Base-by-base conservation (phyloP, 2,888 invertebrate species). In the Asteroscopus sphinx region DNA sequence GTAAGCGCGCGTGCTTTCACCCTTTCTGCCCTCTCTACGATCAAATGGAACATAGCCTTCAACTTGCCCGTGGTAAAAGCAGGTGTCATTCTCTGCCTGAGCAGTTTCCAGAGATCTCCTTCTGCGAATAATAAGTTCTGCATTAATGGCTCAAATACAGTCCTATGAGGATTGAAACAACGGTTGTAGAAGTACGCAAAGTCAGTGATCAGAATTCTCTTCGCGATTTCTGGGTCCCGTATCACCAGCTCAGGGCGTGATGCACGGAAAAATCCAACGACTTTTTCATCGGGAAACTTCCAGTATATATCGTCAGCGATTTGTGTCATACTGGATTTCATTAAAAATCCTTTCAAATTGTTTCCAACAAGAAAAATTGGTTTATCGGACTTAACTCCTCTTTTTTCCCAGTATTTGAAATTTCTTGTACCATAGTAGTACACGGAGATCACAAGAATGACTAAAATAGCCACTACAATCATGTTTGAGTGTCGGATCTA, bases 41-140 rank as follows among this genome's bases (percentile, higher is more conserved):
- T 80, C 26, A 87, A 56, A 0, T 83, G 87, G 48, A 86, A 87
- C 87, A 86, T 87, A 2, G 73, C 78, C 42, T 82, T 85, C 4
- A 87, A 56, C 48, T 85, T 85, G 0, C 79, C 80, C 0, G 79
- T 76, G 0, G 82, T 84, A 36, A 87, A 87, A 0, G 86, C 79
- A 4, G 86, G 80, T 0, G 86, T 84, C 46, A 87, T 56, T 35
- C 83, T 68, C 46, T 86, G 83, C 11, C 87, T 69, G 33, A 83
- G 47, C 5, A 87, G 70, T 42, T 79, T 83, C 87, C 87, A 87
- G 1, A 61, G 35, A 15, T 88, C 87, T 5, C 87, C 88, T 3
- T 86, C 81, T 2, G 60, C 73, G 26, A 77, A 76, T 44, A 87
- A 85, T 17, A 88, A n/a, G 56, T 81, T 86, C n/a, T 65, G 66